Evolutionary conservation across 2,797 vertebrate species (phyloP).

Genomic region (Hippoglossus hippoglossus): DNA sequence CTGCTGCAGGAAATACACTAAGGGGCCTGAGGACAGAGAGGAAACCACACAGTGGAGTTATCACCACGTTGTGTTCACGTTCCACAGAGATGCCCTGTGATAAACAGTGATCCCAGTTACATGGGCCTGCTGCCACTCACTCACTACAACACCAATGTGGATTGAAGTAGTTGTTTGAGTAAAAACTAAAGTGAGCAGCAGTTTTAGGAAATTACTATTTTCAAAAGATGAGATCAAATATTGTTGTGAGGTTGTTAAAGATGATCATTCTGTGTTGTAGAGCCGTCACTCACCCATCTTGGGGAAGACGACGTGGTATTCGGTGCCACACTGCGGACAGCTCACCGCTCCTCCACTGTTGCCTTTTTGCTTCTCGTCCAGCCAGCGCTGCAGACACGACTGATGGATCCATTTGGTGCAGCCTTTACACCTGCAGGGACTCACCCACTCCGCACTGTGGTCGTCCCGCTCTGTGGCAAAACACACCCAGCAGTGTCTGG

Average conservation of each 20-base stretch:
- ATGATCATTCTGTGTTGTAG: too few species aligned
- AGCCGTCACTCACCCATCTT: constrained; percentile 75
- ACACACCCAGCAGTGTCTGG: constrained; percentile 88
- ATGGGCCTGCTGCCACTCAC: too few species aligned
- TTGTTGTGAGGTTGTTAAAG: too few species aligned
- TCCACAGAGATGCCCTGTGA: too few species aligned
- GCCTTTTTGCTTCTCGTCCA: constrained; percentile 87
- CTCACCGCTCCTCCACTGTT: constrained; percentile 77
- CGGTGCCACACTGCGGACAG: constrained; percentile 85
- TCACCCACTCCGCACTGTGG: constrained; percentile 83
- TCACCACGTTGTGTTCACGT: too few species aligned
- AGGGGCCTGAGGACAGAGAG: constrained; percentile 67
- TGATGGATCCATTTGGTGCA: constrained; percentile 89
- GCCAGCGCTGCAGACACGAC: constrained; percentile 86
- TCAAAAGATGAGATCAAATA: too few species aligned
- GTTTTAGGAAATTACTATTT: background rate
- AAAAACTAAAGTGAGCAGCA: background rate
- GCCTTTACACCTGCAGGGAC: constrained; percentile 86
- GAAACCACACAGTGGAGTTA: background rate
- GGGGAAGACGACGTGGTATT: constrained; percentile 84
- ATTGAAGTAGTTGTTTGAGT: too few species aligned
- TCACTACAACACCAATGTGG: too few species aligned
- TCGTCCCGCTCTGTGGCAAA: constrained; percentile 85
- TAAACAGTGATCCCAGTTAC: too few species aligned
- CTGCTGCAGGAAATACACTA: constrained; percentile 85